Evolutionary conservation across 2,113 vertebrate species (phyloP), one percentile per base, ranked within the genome.

Genomic region (Platysternon megacephalum): DNA sequence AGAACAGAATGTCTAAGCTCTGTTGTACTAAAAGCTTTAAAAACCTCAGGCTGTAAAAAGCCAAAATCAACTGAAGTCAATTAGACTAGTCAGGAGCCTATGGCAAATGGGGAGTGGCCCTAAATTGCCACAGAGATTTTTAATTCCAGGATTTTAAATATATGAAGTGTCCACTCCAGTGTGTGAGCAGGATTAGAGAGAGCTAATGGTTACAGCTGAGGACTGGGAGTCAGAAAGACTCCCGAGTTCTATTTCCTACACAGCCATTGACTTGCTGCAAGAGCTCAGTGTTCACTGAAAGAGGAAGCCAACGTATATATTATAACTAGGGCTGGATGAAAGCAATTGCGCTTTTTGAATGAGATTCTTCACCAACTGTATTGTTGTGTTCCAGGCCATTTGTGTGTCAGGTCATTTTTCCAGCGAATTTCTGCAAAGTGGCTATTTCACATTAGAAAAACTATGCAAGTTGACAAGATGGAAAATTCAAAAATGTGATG

Each of bases 231-330:
- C n/a, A 16, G 39, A 42, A 78, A 3, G 14, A 65, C 2, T 17
- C 14, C 12, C 6, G 44, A 12, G 44, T 81, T 95, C 61, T 91
- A 2, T 0, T 46, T 84, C 42, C 79, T 82, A 9, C 26, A 10
- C 0, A 6, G 16, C 17, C 82, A 88, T 2, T 21, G 10, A 5
- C 0, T 2, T 2, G 42, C 26, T 91, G 39, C 6, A 84, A 44
- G 24, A 21, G 14, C 35, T 65, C 61, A 12, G 17, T 14, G 4
- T 5, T 21, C 86, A 16, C 16, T 81, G n/a, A 49, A 91, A 4
- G 28, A 85, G 51, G 28, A 13, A 95, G 7, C 10, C 12, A 19
- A 39, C 5, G 52, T 1, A 11, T 65, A 82, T 11, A 2, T 8
- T 14, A 6, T 8, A 2, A n/a, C 19, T 46, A 32, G 74, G 91